These are phyloP conservation scores for Lycopodina hypogea DNA, from an alignment of 37 sponge, comb jelly and placozoan species.

Conservation along the genomic window DNA sequence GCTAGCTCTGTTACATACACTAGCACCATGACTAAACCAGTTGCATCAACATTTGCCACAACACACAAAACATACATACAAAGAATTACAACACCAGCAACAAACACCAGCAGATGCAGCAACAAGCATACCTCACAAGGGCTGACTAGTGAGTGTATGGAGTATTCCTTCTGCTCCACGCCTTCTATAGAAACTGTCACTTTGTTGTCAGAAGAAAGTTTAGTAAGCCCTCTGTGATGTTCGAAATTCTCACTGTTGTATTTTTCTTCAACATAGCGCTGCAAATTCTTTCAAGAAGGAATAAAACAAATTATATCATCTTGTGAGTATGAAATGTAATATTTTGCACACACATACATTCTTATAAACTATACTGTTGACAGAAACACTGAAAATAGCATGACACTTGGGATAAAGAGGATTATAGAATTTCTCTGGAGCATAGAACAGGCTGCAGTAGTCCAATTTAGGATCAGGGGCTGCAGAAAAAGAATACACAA, in stretches of 20 bases:
- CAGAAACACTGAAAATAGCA: conserved; percentile 4
- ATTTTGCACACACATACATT: background rate
- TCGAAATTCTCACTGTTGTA: background rate
- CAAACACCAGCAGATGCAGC: background rate
- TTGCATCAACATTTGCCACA: background rate
- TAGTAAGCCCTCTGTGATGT: background rate
- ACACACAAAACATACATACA: too few relatives aligned
- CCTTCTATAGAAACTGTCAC: background rate
- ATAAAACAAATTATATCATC: too few relatives aligned
- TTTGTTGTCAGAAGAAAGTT: background rate
- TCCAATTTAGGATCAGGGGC: background rate
- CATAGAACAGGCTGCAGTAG: background rate
- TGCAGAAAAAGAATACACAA: background rate
- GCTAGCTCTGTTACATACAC: too few relatives aligned
- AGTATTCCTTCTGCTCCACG: background rate
- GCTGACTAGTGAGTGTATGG: background rate
- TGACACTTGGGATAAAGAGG: background rate
- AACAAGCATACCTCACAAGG: background rate
- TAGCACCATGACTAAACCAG: too few relatives aligned
- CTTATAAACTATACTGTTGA: background rate
- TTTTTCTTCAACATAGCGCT: background rate
- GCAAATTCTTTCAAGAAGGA: background rate
- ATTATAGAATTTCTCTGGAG: background rate
- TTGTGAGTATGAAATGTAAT: background rate
- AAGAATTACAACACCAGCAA: too few relatives aligned